Percentiles rank a stretch among this genome's conserved stretches.
Evolutionary conservation across 92 coral and sea anemone species (phyloP).

Genomic region (Galaxea fascicularis): DNA sequence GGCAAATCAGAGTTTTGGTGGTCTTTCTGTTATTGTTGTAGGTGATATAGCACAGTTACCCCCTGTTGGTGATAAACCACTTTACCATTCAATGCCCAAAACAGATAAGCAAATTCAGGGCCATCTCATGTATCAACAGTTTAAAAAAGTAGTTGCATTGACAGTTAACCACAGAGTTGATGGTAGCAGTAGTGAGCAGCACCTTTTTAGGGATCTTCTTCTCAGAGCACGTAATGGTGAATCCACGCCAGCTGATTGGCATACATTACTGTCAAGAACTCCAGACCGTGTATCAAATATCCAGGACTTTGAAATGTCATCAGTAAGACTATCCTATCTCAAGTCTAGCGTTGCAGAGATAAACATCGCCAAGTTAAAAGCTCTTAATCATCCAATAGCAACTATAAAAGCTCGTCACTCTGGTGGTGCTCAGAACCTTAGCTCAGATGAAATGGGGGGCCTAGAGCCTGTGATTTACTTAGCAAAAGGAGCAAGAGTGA

Average conservation of each 20-base stretch:
- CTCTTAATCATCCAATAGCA: slow-evolving; percentile 57
- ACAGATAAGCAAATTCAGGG: slow-evolving; percentile 67
- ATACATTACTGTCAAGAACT: slow-evolving; percentile 63
- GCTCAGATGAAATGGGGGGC: slow-evolving; percentile 68
- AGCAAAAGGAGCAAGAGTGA: no score
- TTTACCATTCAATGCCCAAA: slow-evolving; percentile 73
- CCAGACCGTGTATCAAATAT: slow-evolving; percentile 55
- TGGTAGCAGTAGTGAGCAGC: slow-evolving; percentile 49
- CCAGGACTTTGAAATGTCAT: slow-evolving; percentile 35
- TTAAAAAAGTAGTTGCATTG: slow-evolving; percentile 70
- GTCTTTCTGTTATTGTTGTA: slow-evolving; percentile 68
- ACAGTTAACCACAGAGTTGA: slow-evolving; percentile 79
- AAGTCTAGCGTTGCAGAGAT: slow-evolving; percentile 67
- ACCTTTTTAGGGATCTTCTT: slow-evolving; percentile 60
- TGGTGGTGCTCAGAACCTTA: slow-evolving; percentile 57
- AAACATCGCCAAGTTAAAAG: slow-evolving; percentile 52
- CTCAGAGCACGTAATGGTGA: slow-evolving; percentile 74
- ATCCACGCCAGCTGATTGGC: slow-evolving; percentile 70
- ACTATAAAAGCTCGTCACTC: slow-evolving; percentile 62
- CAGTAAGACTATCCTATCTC: slow-evolving; percentile 59
- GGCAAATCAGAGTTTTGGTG: slow-evolving; percentile 58
- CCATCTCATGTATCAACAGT: slow-evolving; percentile 66
- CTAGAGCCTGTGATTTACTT: slow-evolving; percentile 60
- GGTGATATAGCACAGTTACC: slow-evolving; percentile 78
- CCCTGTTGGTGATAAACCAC: slow-evolving; percentile 78